Percentiles rank a stretch among this genome's conserved stretches.
Evolutionary conservation across 1,140 invertebrate genomes (phyloP).

Genomic region (Macrobrachium rosenbergii): DNA sequence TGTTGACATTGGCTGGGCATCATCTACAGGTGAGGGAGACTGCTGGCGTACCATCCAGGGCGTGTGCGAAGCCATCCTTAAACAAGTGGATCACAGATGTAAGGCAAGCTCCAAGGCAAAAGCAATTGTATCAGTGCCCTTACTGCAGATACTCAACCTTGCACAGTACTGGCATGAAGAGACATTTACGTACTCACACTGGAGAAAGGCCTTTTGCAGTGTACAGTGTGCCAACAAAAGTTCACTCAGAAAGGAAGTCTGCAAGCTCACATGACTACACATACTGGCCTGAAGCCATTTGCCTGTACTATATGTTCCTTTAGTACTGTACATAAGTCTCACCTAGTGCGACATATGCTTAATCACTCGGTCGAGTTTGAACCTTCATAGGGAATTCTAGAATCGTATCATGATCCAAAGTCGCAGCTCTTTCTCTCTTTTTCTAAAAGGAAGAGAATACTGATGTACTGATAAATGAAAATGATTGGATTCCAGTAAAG

Average conservation of each 20-base stretch:
- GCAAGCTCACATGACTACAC: conserved; percentile 1
- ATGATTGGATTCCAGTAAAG: no score
- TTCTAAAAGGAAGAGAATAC: no score
- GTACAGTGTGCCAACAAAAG: neutral
- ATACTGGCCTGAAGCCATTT: conserved; percentile 15
- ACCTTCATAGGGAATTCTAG: no score
- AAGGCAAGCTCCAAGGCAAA: no score
- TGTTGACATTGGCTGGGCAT: conserved; percentile 33
- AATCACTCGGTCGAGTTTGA: neutral
- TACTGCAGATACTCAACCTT: conserved; percentile 35
- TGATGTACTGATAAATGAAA: no score
- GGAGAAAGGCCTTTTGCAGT: conserved; percentile 17
- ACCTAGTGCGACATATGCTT: conserved; percentile 29
- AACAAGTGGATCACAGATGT: no score
- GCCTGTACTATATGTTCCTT: conserved; percentile 28
- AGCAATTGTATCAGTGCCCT: conserved; percentile 18
- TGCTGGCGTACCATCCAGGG: neutral
- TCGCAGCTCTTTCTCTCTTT: no score
- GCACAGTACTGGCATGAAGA: conserved; percentile 33
- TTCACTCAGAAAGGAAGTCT: conserved; percentile 9
- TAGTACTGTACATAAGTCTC: conserved; percentile 10
- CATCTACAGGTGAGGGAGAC: conserved; percentile 7
- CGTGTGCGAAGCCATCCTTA: no score
- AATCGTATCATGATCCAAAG: no score
- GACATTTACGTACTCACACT: conserved; percentile 42